phyloP scores from a whole-genome alignment of 2,888 invertebrate species.

The Rhorus exstirpatorius region DNA sequence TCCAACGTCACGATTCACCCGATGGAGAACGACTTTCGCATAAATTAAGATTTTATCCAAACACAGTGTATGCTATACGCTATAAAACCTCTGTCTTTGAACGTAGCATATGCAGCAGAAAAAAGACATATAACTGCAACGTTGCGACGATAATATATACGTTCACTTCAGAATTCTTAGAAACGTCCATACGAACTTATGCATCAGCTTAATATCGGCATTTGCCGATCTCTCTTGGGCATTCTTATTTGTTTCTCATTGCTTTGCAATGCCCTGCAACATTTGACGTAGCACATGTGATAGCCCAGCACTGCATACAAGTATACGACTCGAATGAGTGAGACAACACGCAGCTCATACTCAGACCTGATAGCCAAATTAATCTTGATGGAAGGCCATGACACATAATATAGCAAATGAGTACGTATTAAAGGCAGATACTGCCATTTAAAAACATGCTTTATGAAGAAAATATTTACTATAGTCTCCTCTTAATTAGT shows the following conservation, averaged over 20 bases:
- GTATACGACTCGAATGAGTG: too few relatives aligned
- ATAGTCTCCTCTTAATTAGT: too few relatives aligned
- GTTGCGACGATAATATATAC: constrained; percentile 6
- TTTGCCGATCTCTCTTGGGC: background rate
- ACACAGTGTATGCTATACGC: constrained; percentile 34
- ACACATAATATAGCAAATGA: too few relatives aligned
- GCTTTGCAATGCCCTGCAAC: background rate
- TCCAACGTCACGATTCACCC: constrained; percentile 55
- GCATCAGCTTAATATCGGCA: constrained; percentile 13
- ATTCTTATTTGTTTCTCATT: background rate
- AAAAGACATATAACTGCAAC: background rate
- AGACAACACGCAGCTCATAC: too few relatives aligned
- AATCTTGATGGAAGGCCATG: too few relatives aligned
- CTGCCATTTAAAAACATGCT: too few relatives aligned
- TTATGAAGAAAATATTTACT: too few relatives aligned
- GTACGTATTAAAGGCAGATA: too few relatives aligned
- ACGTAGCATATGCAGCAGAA: constrained; percentile 7
- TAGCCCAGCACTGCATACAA: too few relatives aligned
- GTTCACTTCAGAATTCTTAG: constrained; percentile 41
- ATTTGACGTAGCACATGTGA: background rate
- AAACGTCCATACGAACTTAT: constrained; percentile 13
- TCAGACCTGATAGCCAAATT: too few relatives aligned
- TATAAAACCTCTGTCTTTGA: background rate
- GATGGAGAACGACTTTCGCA: constrained; percentile 54
- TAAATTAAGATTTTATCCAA: constrained; percentile 68